phyloP scores from a whole-genome alignment of 2,888 invertebrate species.

The Yponomeuta plumbellus region DNA sequence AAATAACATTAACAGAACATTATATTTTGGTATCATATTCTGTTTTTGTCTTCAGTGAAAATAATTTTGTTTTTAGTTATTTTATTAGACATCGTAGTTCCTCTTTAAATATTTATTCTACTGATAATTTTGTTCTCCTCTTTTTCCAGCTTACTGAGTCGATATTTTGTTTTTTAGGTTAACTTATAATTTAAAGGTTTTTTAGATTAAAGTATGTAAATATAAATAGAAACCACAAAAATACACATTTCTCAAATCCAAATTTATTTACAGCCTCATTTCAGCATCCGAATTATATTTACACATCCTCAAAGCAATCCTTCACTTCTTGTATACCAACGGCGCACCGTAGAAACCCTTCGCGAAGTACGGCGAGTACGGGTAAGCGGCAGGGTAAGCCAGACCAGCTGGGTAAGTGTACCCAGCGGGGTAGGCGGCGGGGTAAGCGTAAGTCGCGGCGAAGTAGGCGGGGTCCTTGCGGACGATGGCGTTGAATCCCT shows the following conservation, averaged over 20 bases:
- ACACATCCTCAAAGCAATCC: background rate
- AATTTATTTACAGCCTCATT: conserved; percentile 13
- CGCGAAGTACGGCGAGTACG: conserved; percentile 24
- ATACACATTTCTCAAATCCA: background rate
- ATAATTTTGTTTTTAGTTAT: no score
- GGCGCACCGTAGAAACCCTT: conserved; percentile 22
- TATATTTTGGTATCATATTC: no score
- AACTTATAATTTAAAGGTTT: no score
- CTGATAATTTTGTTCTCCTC: no score
- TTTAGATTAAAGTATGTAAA: no score
- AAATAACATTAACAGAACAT: no score
- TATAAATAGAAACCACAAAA: no score
- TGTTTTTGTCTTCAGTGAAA: no score
- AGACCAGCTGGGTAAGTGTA: conserved; percentile 19
- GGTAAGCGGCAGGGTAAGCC: conserved; percentile 29
- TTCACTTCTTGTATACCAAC: conserved; percentile 17
- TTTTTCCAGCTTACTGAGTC: no score
- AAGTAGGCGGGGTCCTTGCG: conserved; percentile 65
- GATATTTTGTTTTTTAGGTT: no score
- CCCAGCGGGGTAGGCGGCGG: conserved; percentile 26
- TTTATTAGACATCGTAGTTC: no score
- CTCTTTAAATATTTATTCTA: no score
- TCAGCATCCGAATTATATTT: background rate
- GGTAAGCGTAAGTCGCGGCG: conserved; percentile 35
- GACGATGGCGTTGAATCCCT: conserved; percentile 76